These are phyloP conservation scores for Platygyra sinensis DNA, from an alignment of 64 coral and sea anemone genomes.

Conservation along the genomic window DNA sequence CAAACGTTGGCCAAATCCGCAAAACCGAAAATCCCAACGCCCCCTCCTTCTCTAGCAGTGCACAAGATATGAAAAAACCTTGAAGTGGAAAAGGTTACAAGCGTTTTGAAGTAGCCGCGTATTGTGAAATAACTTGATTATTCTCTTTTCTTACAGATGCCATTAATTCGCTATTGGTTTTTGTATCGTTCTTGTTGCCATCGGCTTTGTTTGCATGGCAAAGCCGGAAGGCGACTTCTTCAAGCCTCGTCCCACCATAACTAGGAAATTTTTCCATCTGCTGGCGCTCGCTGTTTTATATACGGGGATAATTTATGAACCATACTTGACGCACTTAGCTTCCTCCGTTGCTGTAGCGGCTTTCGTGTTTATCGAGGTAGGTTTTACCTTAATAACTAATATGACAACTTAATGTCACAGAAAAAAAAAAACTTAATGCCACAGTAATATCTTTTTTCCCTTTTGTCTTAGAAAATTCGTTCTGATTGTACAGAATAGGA, in stretches of 20 bases:
- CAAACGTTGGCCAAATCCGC: too few relatives aligned
- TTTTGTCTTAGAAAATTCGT: constrained; percentile 73
- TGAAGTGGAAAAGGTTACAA: too few relatives aligned
- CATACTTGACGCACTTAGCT: constrained; percentile 81
- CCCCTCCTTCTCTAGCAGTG: constrained; percentile 75
- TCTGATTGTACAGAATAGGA: constrained; percentile 57
- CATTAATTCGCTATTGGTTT: constrained; percentile 78
- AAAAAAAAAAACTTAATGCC: too few relatives aligned
- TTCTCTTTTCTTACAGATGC: constrained; percentile 70
- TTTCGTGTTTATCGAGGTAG: constrained; percentile 96
- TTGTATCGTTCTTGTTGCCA: constrained; percentile 59
- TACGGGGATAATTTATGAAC: constrained; percentile 82
- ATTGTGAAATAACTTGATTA: too few relatives aligned
- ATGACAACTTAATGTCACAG: too few relatives aligned
- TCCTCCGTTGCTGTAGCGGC: constrained; percentile 81
- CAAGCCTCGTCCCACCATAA: constrained; percentile 13
- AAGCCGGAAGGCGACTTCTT: neutral
- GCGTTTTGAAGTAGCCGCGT: too few relatives aligned
- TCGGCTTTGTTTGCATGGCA: constrained; percentile 81
- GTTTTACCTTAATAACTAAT: neutral
- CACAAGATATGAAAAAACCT: too few relatives aligned
- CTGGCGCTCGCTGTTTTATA: constrained; percentile 76
- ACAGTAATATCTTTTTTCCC: neutral
- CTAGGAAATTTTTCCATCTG: constrained; percentile 86
- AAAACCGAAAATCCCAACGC: too few relatives aligned